Percentiles rank a stretch among this genome's conserved stretches.
phyloP scores from a whole-genome alignment of 2,113 vertebrate species.

The Illadopsis cleaveri region DNA sequence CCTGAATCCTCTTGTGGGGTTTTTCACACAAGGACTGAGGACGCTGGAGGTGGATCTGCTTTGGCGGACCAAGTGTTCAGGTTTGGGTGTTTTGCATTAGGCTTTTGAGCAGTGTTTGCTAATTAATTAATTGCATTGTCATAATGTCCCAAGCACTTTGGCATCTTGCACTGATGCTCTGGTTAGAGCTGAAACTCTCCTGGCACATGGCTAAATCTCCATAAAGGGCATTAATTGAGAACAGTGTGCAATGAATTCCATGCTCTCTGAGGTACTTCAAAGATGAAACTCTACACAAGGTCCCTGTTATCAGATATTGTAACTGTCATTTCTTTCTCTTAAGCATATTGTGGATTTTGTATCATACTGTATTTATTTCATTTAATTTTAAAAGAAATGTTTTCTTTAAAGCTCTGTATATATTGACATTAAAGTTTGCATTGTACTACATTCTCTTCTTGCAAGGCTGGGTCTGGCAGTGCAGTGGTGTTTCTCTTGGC shows the following conservation, averaged over 20 bases:
- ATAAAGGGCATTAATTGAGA: conserved; percentile 62
- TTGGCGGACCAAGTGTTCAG: background rate
- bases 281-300: conserved; percentile 25
- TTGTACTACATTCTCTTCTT: conserved; percentile 63
- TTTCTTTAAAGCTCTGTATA: conserved; percentile 92
- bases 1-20: no score
- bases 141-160: conserved; percentile 49
- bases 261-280: conserved; percentile 62
- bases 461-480: conserved; percentile 57
- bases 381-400: conserved; percentile 91
- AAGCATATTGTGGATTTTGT: conserved; percentile 91
- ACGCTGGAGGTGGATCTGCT: background rate
- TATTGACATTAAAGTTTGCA: conserved; percentile 93
- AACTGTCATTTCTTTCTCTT: conserved; percentile 69
- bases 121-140: background rate
- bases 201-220: conserved; percentile 38
- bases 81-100: background rate
- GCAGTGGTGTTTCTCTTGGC: conserved; percentile 43
- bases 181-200: conserved; percentile 31
- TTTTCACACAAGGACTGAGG: no score
- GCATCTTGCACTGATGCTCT: conserved; percentile 56
- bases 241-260: conserved; percentile 51
- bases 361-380: conserved; percentile 96
- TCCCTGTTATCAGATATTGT: conserved; percentile 55
- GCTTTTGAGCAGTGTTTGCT: background rate